These are phyloP conservation scores for Euura lappo DNA, from an alignment of 1,140 invertebrate species.

Conservation along the genomic window DNA sequence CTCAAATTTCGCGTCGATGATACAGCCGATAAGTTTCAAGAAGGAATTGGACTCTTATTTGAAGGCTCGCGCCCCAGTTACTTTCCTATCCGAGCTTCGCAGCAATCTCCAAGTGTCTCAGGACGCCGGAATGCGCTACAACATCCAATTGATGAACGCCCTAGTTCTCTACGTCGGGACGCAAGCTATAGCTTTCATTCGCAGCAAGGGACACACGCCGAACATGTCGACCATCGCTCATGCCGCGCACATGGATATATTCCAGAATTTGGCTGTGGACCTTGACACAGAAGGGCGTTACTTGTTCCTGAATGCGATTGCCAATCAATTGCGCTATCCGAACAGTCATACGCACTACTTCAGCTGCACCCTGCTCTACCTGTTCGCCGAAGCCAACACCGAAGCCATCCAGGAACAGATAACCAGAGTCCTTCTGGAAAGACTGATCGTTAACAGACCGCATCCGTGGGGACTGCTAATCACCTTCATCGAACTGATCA, in stretches of 20 bases:
- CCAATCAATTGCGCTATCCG: slow-evolving; percentile 97
- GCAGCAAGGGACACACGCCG: slow-evolving; percentile 86
- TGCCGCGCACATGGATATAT: slow-evolving; percentile 99
- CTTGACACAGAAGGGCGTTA: slow-evolving; percentile 97
- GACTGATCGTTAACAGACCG: slow-evolving; percentile 96
- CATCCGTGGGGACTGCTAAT: slow-evolving; percentile 99
- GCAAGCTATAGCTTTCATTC: slow-evolving; percentile 90
- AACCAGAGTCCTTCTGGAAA: slow-evolving; percentile 92
- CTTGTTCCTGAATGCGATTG: slow-evolving; percentile 97
- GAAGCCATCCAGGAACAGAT: slow-evolving; percentile 95
- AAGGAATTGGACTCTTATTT: slow-evolving; percentile 97
- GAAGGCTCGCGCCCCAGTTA: slow-evolving; percentile 92
- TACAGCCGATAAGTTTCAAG: slow-evolving; percentile 87
- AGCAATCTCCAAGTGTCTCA: slow-evolving; percentile 87
- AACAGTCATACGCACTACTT: slow-evolving; percentile 99
- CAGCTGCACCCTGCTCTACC: slow-evolving; percentile 93
- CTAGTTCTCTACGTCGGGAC: slow-evolving; percentile 97
- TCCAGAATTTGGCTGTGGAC: slow-evolving; percentile 97
- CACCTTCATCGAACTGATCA: slow-evolving; percentile 99
- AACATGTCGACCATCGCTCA: slow-evolving; percentile 97
- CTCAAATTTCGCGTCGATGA: slow-evolving; percentile 87
- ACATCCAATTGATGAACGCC: slow-evolving; percentile 96
- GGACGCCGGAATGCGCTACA: slow-evolving; percentile 91
- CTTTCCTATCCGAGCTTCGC: slow-evolving; percentile 90
- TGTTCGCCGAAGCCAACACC: slow-evolving; percentile 98